phyloP scores from a whole-genome alignment of 2,113 vertebrate genomes.

The Laterallus jamaicensis region DNA sequence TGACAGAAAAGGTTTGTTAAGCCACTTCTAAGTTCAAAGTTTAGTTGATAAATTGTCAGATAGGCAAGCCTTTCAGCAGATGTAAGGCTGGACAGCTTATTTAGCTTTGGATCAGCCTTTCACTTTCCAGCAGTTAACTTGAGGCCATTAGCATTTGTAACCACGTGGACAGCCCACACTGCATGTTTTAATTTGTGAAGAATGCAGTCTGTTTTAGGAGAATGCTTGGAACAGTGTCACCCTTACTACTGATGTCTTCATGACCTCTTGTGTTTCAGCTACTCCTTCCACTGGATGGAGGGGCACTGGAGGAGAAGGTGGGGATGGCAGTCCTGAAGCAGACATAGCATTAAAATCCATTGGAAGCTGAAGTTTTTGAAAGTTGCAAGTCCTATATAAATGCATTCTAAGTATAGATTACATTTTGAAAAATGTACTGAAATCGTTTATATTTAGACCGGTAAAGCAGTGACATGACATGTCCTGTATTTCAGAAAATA shows the following conservation, averaged over 20 bases:
- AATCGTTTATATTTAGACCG: neutral
- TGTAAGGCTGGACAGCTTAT: neutral
- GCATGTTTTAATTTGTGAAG: neutral
- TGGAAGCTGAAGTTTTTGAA: neutral
- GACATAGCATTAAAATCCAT: neutral
- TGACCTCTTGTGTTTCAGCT: neutral
- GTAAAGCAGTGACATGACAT: neutral
- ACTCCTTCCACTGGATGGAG: neutral
- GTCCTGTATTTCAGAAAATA: neutral
- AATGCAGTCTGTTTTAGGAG: neutral
- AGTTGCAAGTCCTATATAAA: neutral
- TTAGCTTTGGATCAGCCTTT: neutral
- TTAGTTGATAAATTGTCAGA: neutral
- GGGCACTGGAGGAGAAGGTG: neutral
- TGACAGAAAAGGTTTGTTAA: neutral
- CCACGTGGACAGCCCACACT: neutral
- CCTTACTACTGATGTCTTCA: accelerated
- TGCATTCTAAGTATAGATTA: neutral
- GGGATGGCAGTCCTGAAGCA: neutral
- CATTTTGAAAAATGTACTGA: neutral
- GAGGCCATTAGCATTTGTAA: neutral
- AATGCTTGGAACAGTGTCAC: neutral
- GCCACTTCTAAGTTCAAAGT: neutral
- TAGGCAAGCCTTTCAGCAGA: neutral
- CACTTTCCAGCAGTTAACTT: neutral